Conservation (phyloP, 2,113 vertebrate genomes). For the Cebidichthys violaceus region DNA sequence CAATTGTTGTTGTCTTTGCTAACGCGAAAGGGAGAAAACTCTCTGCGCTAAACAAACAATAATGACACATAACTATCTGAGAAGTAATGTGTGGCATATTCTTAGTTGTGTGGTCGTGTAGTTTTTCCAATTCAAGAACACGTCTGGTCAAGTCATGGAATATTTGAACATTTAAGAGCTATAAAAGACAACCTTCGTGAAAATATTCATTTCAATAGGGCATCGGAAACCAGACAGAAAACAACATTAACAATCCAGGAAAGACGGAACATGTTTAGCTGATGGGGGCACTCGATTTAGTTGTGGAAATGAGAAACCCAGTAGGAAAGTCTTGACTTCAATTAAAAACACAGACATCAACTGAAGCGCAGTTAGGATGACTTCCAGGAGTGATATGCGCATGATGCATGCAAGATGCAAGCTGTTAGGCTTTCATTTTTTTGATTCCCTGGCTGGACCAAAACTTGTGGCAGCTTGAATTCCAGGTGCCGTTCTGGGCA, state of each 20-base stretch:
- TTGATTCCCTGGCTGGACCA: slow-evolving; percentile 34
- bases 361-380: slow-evolving; percentile 14
- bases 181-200: not conserved
- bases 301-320: slow-evolving; percentile 14
- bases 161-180: too few species aligned
- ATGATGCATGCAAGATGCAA: slow-evolving; percentile 44
- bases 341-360: slow-evolving; percentile 36
- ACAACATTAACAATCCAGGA: not conserved
- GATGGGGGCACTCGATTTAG: slow-evolving; percentile 10
- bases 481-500: slow-evolving; percentile 52
- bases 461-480: slow-evolving; percentile 34
- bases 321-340: slow-evolving; percentile 7
- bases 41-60: not conserved
- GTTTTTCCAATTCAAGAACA: too few species aligned
- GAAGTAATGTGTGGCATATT: not conserved
- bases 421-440: slow-evolving; percentile 47
- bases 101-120: too few species aligned
- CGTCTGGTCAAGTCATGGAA: too few species aligned
- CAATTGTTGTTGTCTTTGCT: not conserved
- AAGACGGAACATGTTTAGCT: slow-evolving; percentile 12
- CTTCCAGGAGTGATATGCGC: slow-evolving; percentile 36
- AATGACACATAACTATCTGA: not conserved
- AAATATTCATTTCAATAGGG: not conserved
- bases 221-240: slow-evolving; percentile 24
- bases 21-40: not conserved